Evolutionary conservation across 2,888 invertebrate species (phyloP).

Genomic region (Cataglyphis rosenhaueri): DNA sequence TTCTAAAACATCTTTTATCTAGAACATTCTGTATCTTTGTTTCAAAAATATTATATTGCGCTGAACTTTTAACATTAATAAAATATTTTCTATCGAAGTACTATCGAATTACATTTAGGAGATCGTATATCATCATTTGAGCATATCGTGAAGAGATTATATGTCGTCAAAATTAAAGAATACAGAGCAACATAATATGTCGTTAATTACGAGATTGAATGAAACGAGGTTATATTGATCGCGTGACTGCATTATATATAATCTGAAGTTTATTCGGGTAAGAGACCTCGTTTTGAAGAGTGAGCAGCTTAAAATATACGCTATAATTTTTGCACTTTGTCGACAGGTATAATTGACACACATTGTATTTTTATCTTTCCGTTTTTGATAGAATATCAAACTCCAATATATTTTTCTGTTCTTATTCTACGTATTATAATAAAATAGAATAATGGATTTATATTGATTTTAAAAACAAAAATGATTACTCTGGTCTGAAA

Average conservation of each 20-base stretch:
- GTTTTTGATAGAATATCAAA: not conserved
- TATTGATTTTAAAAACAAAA: not conserved
- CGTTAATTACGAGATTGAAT: constrained; percentile 63
- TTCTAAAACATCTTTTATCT: not conserved
- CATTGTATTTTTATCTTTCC: constrained; percentile 14
- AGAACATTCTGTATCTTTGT: not conserved
- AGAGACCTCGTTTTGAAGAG: constrained; percentile 60
- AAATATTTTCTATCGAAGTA: not conserved
- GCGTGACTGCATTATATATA: constrained; percentile 58
- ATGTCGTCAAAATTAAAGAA: constrained; percentile 11
- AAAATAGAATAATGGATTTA: not conserved
- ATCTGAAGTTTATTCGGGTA: constrained; percentile 51
- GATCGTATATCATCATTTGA: not conserved
- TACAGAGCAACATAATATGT: constrained; percentile 42
- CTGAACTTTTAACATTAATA: not conserved
- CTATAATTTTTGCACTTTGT: constrained; percentile 19
- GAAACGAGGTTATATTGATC: constrained; percentile 67
- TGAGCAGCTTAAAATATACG: constrained; percentile 39
- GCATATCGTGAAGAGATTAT: constrained; percentile 10
- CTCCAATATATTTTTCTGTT: not conserved
- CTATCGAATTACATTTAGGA: not conserved
- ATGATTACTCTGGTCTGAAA: not conserved
- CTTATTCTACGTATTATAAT: not conserved
- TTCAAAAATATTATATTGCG: not conserved
- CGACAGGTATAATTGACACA: constrained; percentile 10